Conservation (phyloP, 2,888 invertebrate genomes). For the Sarcophaga variegata region DNA sequence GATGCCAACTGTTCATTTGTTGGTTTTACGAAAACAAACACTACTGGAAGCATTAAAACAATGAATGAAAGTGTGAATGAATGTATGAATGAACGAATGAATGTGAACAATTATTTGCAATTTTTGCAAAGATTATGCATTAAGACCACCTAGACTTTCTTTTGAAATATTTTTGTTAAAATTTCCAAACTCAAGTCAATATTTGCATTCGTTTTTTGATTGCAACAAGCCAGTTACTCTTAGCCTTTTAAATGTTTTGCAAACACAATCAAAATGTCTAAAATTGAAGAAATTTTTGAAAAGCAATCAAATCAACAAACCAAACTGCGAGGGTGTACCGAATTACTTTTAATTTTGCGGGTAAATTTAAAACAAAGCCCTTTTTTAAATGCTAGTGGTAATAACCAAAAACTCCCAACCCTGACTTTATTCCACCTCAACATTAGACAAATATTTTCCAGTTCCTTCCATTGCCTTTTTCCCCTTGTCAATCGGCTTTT, state of each 20-base stretch:
- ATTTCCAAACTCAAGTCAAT: conserved; percentile 25
- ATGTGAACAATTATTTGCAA: conserved; percentile 10
- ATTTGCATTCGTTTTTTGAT: conserved; percentile 1
- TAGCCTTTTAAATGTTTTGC: background rate
- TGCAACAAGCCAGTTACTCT: background rate
- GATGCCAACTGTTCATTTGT: conserved; percentile 56
- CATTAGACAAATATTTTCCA: background rate
- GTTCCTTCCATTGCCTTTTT: background rate
- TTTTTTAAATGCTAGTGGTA: background rate
- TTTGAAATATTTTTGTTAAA: conserved; percentile 1
- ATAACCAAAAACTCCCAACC: background rate
- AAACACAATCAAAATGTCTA: conserved; percentile 4
- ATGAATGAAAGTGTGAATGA: conserved; percentile 1
- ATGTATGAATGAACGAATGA: conserved; percentile 7
- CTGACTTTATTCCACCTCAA: background rate
- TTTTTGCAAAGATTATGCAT: background rate
- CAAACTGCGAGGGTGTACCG: background rate
- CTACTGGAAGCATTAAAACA: background rate
- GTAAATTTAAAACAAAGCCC: background rate
- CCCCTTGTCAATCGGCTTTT: background rate
- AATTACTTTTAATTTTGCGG: background rate
- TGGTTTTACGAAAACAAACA: background rate
- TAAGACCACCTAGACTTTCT: conserved; percentile 39
- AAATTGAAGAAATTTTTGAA: conserved; percentile 4
- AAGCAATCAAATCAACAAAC: background rate